Evolutionary conservation across 2,888 invertebrate species (phyloP), one percentile per base, ranked within the genome.

Genomic region (Acheta domesticus): DNA sequence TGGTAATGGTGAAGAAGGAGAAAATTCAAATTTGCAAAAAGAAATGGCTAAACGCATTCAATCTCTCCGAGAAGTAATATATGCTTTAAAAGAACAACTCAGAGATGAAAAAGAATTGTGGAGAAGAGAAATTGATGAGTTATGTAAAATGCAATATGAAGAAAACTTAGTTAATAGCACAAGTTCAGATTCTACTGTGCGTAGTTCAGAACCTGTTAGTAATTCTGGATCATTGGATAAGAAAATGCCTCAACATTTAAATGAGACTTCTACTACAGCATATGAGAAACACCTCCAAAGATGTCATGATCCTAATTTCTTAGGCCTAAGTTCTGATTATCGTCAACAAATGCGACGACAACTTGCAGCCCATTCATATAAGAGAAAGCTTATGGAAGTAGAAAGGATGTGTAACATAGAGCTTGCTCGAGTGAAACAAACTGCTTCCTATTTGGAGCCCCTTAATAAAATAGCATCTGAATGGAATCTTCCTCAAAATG

Each of bases 381-480:
- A 85, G 80, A 84, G 86, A 12, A 85, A 85, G 81, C 81, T 88
- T 48, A 80, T 86, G 19, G 87, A 88, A 82, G 86, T 88, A 5
- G 87, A 88, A 82, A 87, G 86, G 77, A 85, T 88, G 83, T 88
- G 87, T 80, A 86, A 87, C 82, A 83, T 87, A 80, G 88, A 88
- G 82, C 81, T 88, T 76, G 83, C 86, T 50, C 84, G 86, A 77
- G 86, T 88, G 21, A 85, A 85, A 78, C 85, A 86, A 80, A 87
- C 84, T 80, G 86, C 87, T 0, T 85, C 85, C 76, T 84, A 83
- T 78, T 82, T 88, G 75, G 86, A 87, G 79, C 86, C 87, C 0
- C 82, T 88, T 21, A 85, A 86, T 78, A 84, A 85, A 78, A 87
- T 87, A 79, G 86, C 84, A 2, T 85, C 86, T 0, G 86, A 87